phyloP scores from a whole-genome alignment of 2,113 vertebrate species.

The Siphamia tubifer region DNA sequence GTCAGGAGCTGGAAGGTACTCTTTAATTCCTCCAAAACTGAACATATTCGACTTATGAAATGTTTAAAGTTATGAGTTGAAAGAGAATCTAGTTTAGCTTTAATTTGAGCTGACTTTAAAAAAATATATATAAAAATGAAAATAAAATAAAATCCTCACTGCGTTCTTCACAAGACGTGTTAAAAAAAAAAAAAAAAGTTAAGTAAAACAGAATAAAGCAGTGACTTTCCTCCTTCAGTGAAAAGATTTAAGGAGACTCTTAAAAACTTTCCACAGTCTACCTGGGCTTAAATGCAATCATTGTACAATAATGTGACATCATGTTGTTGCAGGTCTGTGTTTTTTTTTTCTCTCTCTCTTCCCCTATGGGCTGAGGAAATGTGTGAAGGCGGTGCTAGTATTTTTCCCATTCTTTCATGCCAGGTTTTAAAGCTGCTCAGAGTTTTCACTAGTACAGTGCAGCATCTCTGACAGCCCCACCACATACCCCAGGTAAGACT shows the following conservation, averaged over 20 bases:
- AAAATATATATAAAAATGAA: no score
- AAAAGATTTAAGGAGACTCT: background rate
- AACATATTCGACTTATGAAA: background rate
- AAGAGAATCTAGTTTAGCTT: background rate
- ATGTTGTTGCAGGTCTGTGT: conserved; percentile 27
- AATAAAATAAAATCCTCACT: no score
- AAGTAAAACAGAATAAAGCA: background rate
- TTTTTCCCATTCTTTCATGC: conserved; percentile 46
- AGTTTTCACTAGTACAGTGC: background rate
- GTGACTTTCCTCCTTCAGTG: background rate
- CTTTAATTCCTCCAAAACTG: background rate
- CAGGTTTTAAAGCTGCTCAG: background rate
- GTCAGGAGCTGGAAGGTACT: background rate
- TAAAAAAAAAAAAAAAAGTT: no score
- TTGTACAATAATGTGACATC: background rate
- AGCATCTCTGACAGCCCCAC: background rate
- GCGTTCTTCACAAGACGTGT: background rate
- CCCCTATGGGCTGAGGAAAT: background rate
- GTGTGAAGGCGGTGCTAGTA: conserved; percentile 50
- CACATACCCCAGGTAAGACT: background rate
- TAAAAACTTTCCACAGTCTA: conserved; percentile 15
- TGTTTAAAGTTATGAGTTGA: background rate
- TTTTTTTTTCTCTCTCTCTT: background rate
- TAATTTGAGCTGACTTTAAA: background rate
- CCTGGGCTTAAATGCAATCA: background rate